Evolutionary conservation across 2,113 vertebrate genomes (phyloP), one percentile per base, ranked within the genome.

Genomic region (Nymphicus hollandicus): DNA sequence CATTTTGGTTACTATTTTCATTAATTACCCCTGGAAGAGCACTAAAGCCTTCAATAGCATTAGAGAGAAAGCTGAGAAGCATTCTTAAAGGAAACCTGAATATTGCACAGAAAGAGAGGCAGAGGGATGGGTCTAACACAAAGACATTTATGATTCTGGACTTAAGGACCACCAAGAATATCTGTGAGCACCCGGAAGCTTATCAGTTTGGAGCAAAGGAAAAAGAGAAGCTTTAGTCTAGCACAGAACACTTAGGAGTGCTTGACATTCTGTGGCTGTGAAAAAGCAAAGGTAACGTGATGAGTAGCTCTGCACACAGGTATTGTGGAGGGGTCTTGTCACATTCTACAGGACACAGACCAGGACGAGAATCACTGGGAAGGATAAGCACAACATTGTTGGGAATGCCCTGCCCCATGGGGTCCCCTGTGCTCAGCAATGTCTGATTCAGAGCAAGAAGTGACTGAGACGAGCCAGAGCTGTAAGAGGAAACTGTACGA

Each of bases 361-460:
- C 28, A 73, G n/a, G 49, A 63, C 24, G 6, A 84, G 33, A 47
- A 56, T 39, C 43, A 1, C 0, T 10, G 23, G 46, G 43, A 79
- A 93, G 41, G 50, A 74, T 0, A 0, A 89, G 39, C 12, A 64
- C 41, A 41, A 17, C 29, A 39, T 64, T 1, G 0, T 29, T 53
- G 50, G 71, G 58, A 80, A 66, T 17, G 29, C 20, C 46, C 55
- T 88, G 46, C 23, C 55, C 46, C 7, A 0, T 15, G 6, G 0
- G 0, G 20, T 43, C 78, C 58, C 44, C 44, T 12, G 5, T 24
- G 39, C 55, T 71, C 53, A 73, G 25, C 39, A 47, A 28, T 1
- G 17, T 22, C 53, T 3, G 2, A 2, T 27, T 31, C 53, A 56
- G 77, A 60, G 56, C 43, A 84, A 83, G 66, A 78, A 84, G 47